Conservation (phyloP, 1,140 invertebrate species). For the Pseudachorutes palmiensis region DNA sequence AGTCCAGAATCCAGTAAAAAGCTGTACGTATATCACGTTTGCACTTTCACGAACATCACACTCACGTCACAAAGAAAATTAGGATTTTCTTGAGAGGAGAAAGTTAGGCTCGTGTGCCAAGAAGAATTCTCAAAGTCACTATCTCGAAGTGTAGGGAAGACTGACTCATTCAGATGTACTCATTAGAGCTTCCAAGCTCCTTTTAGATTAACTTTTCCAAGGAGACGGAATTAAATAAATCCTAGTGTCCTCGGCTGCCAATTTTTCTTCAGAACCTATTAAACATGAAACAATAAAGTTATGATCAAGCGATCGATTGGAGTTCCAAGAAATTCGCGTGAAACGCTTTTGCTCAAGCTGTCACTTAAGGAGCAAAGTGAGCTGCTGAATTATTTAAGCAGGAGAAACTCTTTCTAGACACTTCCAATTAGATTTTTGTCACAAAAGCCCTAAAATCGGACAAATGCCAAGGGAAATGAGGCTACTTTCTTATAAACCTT, state of each 20-base stretch:
- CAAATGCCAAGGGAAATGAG: not conserved
- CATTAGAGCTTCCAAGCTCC: not conserved
- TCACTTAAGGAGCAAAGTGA: too few relatives aligned
- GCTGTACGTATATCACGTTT: conserved; percentile 3
- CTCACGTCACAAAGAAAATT: conserved; percentile 8
- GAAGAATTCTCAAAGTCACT: not conserved
- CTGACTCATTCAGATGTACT: not conserved
- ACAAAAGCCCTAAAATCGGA: not conserved
- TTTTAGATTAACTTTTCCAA: not conserved
- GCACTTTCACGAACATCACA: conserved; percentile 9
- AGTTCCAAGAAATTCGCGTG: too few relatives aligned
- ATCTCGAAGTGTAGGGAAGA: not conserved
- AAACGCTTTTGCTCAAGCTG: too few relatives aligned
- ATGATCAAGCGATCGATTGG: too few relatives aligned
- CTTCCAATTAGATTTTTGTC: not conserved
- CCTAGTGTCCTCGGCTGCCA: too few relatives aligned
- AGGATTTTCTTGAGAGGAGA: not conserved
- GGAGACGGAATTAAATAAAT: too few relatives aligned
- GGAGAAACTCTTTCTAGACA: too few relatives aligned
- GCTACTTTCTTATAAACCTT: not conserved
- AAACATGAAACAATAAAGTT: too few relatives aligned
- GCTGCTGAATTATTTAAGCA: too few relatives aligned
- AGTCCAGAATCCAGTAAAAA: too few relatives aligned
- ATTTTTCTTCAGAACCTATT: not conserved
- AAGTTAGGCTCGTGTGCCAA: not conserved